Evolutionary conservation across 2,888 invertebrate species (phyloP), one percentile per base, ranked within the genome.

Genomic region (Metellina segmentata): DNA sequence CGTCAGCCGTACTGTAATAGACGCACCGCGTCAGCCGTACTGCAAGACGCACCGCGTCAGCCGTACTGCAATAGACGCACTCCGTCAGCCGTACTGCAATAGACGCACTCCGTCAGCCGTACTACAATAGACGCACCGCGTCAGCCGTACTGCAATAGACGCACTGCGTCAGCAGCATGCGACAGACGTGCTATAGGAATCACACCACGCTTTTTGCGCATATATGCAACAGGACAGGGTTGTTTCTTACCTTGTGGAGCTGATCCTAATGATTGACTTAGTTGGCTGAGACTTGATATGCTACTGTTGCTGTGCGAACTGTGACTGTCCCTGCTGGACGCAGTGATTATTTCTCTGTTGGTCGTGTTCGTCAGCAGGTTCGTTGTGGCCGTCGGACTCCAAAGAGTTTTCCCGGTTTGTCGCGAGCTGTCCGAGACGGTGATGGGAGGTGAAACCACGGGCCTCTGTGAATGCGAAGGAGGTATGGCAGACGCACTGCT

Each of bases 221-320:
- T n/a, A n/a, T n/a, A n/a, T n/a, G n/a, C n/a, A n/a, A n/a, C n/a
- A n/a, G n/a, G n/a, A n/a, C n/a, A 34, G 1, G 34, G 34, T 34
- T 2, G 34, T 13, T 19, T 0, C 48, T 48, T 74, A 85, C 90
- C 77, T 91, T 83, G 86, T 5, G 88, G 19, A 16, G 90, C 91
- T 16, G 89, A 61, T 8, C 89, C 85, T 49, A 93, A 61, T 19
- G 93, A 93, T 49, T 93, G 93, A 79, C 93, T 93, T 11, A 93
- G 89, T 78, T 93, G 93, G 81, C 93, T 93, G 72, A 93, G 93
- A 85, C 93, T 93, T 71, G 93, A 93, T 81, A 93, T 87, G 82
- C 93, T 93, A 61, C 91, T 93, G 85, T 90, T 91, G 86, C 91
- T 91, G 79, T 91, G 91, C 6, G 90, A 88, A 85, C 93, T 93